These are phyloP conservation scores for Antennarius striatus DNA, from an alignment of 2,113 vertebrate genomes.

Conservation along the genomic window DNA sequence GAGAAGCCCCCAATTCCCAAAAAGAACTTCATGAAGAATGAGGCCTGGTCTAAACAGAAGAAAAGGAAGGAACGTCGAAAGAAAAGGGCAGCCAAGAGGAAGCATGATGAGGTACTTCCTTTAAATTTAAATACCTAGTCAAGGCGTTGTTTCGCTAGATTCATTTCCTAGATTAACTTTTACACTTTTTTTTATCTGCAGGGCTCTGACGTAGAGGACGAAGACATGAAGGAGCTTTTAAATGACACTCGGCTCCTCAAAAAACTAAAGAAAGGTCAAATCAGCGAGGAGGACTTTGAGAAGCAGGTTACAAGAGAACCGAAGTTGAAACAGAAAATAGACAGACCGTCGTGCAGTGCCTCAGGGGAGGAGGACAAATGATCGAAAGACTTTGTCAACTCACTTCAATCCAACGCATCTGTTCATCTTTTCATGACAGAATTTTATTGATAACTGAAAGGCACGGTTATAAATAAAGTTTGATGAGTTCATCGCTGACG, in stretches of 20 bases:
- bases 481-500: constrained; percentile 97
- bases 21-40: constrained; percentile 82
- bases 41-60: constrained; percentile 96
- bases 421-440: neutral
- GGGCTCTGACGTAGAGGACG: constrained; percentile 87
- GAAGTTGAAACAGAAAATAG: constrained; percentile 15
- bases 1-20: constrained; percentile 42
- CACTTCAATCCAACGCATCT: neutral
- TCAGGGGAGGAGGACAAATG: neutral
- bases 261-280: constrained; percentile 90
- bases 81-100: constrained; percentile 86
- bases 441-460: constrained; percentile 41
- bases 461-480: constrained; percentile 88
- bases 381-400: neutral
- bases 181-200: constrained; percentile 39
- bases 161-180: neutral
- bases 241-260: constrained; percentile 92
- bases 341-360: neutral
- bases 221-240: constrained; percentile 89
- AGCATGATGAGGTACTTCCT: constrained; percentile 80
- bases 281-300: constrained; percentile 92
- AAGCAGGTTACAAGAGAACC: constrained; percentile 75
- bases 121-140: rapidly evolving
- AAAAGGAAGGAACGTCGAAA: constrained; percentile 85
- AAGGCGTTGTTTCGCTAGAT: rapidly evolving